Percentiles rank a stretch among this genome's conserved stretches.
Conservation (phyloP, 1,140 invertebrate species). For the Phenacoccus solenopsis region DNA sequence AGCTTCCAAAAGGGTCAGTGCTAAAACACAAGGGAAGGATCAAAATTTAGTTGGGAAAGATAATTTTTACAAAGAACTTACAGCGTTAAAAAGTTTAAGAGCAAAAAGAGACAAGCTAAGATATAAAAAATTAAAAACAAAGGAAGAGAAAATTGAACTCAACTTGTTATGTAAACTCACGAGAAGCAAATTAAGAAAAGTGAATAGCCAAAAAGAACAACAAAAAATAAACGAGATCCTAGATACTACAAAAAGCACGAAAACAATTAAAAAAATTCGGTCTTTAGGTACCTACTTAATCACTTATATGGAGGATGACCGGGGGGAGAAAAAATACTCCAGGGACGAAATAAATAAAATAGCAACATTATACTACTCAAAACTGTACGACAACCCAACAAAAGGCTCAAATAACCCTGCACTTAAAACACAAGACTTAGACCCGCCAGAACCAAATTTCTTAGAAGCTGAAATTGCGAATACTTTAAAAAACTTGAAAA, state of each 20-base stretch:
- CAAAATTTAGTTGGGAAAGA: too few relatives aligned
- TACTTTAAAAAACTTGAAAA: conserved; percentile 9
- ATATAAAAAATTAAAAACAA: not conserved
- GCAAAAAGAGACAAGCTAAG: not conserved
- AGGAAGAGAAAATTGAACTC: not conserved
- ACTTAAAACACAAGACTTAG: too few relatives aligned
- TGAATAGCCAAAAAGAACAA: not conserved
- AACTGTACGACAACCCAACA: too few relatives aligned
- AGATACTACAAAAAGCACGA: not conserved
- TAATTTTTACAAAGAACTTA: too few relatives aligned
- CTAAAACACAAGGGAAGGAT: too few relatives aligned
- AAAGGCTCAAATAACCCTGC: too few relatives aligned
- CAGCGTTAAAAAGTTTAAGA: too few relatives aligned
- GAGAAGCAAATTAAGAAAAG: not conserved
- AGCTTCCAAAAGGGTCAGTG: too few relatives aligned
- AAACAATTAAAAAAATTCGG: not conserved
- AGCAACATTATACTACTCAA: too few relatives aligned
- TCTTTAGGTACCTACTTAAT: not conserved
- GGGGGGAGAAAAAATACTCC: not conserved
- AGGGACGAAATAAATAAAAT: not conserved
- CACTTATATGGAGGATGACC: not conserved
- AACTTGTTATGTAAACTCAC: not conserved
- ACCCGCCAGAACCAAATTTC: too few relatives aligned
- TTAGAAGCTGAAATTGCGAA: too few relatives aligned
- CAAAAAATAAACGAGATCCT: not conserved